Base-by-base conservation (phyloP, 2,113 vertebrate species). In the Percopsis transmontana region DNA sequence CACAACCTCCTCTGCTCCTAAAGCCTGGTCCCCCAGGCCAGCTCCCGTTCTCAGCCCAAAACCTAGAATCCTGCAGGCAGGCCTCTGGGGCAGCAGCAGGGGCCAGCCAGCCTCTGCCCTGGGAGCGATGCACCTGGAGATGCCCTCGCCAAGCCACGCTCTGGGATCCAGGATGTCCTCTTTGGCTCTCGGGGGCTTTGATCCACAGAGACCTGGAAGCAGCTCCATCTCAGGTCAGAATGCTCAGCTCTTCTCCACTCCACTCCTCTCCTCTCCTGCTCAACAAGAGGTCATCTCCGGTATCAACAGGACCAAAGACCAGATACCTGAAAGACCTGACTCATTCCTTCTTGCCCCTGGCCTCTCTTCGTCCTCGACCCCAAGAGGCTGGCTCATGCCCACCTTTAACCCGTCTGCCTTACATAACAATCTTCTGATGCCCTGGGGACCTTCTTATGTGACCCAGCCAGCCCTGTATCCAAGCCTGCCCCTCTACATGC, bases 401-500 rank as follows among this genome's bases (percentile, higher is more conserved):
- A 27, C 56, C 4, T 5, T 81, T 50, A 72, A 74, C 40, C 10
- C 74, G 0, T 33, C 27, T 33, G 39, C 66, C 7, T 16, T 71
- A 47, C 56, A 53, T 40, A 74, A 50, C 39, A 75, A 63, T 23
- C 62, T 82, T 0, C 62, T 85, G 58, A 50, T 85, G n/a, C 85
- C 86, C 2, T 90, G 87, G 84, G 39, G 70, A n/a, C 72, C 82
- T 5, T 38, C 75, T 0, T 73, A 64, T 62, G 19, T 81, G 58
- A 19, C 53, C n/a, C 65, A 70, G 0, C 38, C 76, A n/a, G 50
- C 66, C 4, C 24, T 83, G 33, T 82, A 83, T 48, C 65, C 72
- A 7, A 53, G 74, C 20, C 63, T 79, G 54, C 85, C 81, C n/a
- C 64, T 76, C 2, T 79, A 73, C 41, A 27, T 83, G 18, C 70